Evolutionary conservation across 1,140 invertebrate species (phyloP), one percentile per base, ranked within the genome.

Genomic region (Drosophila miranda): DNA sequence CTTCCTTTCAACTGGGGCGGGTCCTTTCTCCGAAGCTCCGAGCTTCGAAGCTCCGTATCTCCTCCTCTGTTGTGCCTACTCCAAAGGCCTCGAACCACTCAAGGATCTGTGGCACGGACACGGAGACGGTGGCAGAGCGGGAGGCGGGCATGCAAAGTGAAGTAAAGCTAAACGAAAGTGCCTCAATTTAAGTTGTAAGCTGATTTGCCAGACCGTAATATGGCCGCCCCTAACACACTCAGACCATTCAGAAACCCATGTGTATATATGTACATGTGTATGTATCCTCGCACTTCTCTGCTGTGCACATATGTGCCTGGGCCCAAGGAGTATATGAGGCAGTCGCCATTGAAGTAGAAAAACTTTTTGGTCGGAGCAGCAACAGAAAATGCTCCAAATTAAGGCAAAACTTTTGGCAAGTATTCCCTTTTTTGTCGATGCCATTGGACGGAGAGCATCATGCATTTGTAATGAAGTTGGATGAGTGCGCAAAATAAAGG

Each of bases 101-200:
- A 78, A 87, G 83, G 59, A 87, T 87, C 67, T 84, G 58, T 54
- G 48, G 51, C 78, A 19, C 19, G 19, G 19, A 19, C 19, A 19
- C 19, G 2, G 19, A 19, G 19, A 19, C 23, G 23, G 23, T 5
- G 62, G 2, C 74, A 16, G 16, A 16, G 16, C 16, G 16, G 69
- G 63, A 69, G 67, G 34, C 73, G 71, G 66, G 67, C 82, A 86
- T 86, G 82, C 82, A 86, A 86, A 86, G 83, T 78, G 56, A 83
- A 88, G 83, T 78, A 53, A 83, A 88, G 83, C 82, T 87, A 87
- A 86, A 86, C 82, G 82, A 86, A 86, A 86, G 82, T 86, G 83
- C 82, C 83, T 86, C 82, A 86, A 86, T 86, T 86, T 88, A 86
- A 86, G 82, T 86, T 88, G 70, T 86, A 86, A 86, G 82, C 82